Evolutionary conservation across 2,797 vertebrate species (phyloP), one percentile per base, ranked within the genome.

Genomic region (Xiphophorus birchmanni): DNA sequence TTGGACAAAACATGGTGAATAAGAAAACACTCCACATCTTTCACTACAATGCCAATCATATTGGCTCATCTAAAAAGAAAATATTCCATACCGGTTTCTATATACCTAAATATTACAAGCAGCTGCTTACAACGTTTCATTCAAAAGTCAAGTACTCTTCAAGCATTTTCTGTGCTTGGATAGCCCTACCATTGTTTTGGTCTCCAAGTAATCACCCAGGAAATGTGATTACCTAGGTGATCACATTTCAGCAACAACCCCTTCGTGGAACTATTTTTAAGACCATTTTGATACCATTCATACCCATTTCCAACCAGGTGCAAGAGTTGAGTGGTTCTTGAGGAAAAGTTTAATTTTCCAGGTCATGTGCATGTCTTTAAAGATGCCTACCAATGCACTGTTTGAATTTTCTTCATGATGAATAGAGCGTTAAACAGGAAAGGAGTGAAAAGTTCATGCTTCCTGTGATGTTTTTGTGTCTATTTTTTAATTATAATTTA

Each of bases 211-310:
- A 37, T 84, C 77, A 77, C 81, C 37, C 82, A 82, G 80, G 54
- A 89, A 89, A 86, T 82, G 56, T 58, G 26, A 56, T 56, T 56
- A 56, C 21, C 54, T 56, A 8, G n/a, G 11, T 60, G 3, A 26
- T 54, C 50, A 52, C 21, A 58, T 81, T 42, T 69, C 37, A 69
- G 37, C 10, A 42, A 2, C 10, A 69, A 42, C 18, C 10, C 37
- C 37, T 69, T 42, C 2, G 0, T 69, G 17, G 35, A 65, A 37
- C 32, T 37, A 37, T 7, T 5, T 23, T 12, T 69, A 42, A 42
- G 10, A 40, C 1, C 21, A 3, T 81, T 29, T 35, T 63, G 54
- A 78, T 48, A 18, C 35, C 5, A 65, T 81, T 47, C 32, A 65
- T 65, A 37, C 7, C 60, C 2, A 18, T 65, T 35, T 21, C 35